phyloP scores from a whole-genome alignment of 1,140 invertebrate genomes.

The Antheraea mylitta region DNA sequence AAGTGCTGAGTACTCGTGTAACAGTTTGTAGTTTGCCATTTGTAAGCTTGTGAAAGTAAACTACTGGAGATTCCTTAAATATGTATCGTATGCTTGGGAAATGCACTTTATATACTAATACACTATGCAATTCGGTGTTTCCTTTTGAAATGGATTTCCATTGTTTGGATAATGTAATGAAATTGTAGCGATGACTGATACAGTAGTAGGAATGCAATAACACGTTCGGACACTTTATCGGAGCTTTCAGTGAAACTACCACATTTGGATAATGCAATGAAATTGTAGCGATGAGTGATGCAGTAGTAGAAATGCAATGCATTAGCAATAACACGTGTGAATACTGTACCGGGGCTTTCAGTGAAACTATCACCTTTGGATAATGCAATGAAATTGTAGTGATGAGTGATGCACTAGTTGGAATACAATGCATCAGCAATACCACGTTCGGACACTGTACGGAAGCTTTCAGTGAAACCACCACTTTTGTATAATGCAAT shows the following conservation, averaged over 20 bases:
- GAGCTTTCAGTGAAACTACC: no score
- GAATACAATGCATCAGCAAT: no score
- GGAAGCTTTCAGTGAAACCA: no score
- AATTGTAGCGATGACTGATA: background rate
- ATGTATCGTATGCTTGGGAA: background rate
- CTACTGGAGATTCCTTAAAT: background rate
- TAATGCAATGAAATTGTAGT: background rate
- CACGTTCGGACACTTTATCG: no score
- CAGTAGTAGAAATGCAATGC: no score
- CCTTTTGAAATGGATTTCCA: background rate
- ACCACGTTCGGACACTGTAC: no score
- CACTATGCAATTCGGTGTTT: background rate
- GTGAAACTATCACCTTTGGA: no score
- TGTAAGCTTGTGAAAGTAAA: conserved; percentile 3
- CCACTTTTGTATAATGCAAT: background rate
- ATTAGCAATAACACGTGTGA: no score
- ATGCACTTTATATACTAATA: background rate
- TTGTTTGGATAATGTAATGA: background rate
- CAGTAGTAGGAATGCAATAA: no score
- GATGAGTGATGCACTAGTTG: no score
- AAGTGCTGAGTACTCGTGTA: conserved; percentile 16
- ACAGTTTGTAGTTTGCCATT: conserved; percentile 33
- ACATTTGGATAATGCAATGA: background rate
- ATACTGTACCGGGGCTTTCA: no score
- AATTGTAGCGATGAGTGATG: background rate